phyloP scores from a whole-genome alignment of 2,888 invertebrate genomes.

The Erebia aethiops region DNA sequence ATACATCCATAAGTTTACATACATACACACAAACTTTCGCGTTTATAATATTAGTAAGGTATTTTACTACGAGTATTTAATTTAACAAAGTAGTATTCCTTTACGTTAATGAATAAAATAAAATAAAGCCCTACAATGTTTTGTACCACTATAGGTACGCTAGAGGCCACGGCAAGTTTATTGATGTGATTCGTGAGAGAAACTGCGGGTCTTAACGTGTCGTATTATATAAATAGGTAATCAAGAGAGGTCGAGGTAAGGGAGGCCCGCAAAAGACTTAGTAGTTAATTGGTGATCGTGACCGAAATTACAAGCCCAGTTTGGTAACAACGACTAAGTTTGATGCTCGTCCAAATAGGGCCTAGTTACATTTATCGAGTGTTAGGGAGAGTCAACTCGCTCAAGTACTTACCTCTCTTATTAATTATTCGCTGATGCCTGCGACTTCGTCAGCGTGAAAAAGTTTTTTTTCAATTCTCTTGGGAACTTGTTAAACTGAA shows the following conservation, averaged over 20 bases:
- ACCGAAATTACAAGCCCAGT: conserved; percentile 39
- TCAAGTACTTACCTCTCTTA: neutral
- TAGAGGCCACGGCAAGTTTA: neutral
- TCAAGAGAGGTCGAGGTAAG: conserved; percentile 37
- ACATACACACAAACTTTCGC: too few relatives aligned
- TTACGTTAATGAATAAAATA: too few relatives aligned
- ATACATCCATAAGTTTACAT: too few relatives aligned
- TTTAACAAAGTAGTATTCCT: too few relatives aligned
- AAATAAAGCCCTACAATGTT: neutral
- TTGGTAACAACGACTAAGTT: conserved; percentile 19
- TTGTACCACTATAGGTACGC: too few relatives aligned
- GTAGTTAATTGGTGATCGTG: conserved; percentile 43
- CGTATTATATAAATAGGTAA: conserved; percentile 32
- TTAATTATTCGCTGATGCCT: too few relatives aligned
- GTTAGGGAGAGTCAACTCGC: neutral
- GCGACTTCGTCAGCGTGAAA: too few relatives aligned
- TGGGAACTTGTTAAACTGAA: too few relatives aligned
- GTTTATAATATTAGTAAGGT: too few relatives aligned
- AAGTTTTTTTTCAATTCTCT: too few relatives aligned
- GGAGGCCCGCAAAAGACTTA: conserved; percentile 40
- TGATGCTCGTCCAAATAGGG: neutral
- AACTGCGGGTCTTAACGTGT: conserved; percentile 17
- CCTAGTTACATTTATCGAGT: neutral
- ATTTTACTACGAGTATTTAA: too few relatives aligned
- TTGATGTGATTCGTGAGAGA: conserved; percentile 15